Conservation (phyloP, 1,140 invertebrate genomes). For the Leucophenga varia region DNA sequence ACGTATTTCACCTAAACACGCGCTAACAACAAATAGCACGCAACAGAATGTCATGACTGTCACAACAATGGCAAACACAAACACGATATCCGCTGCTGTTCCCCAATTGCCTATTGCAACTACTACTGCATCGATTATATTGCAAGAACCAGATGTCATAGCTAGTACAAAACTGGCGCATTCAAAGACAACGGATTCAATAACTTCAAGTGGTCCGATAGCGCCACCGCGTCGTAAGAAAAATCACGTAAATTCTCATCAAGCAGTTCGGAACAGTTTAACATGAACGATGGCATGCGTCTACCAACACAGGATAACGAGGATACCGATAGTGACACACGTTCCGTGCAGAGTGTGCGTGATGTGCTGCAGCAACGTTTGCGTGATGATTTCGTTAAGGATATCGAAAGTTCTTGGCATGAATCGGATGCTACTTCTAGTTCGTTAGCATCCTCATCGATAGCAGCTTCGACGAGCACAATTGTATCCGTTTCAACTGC, state of each 20-base stretch:
- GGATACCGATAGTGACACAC: slow-evolving; percentile 49
- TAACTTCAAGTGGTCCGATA: slow-evolving; percentile 61
- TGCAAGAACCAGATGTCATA: slow-evolving; percentile 90
- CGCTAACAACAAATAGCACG: slow-evolving; percentile 4
- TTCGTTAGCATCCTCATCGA: slow-evolving; percentile 26
- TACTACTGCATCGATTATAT: slow-evolving; percentile 33
- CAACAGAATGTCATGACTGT: too few relatives aligned
- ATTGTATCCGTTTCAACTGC: slow-evolving; percentile 46
- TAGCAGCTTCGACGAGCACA: slow-evolving; percentile 36
- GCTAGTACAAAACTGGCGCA: slow-evolving; percentile 81
- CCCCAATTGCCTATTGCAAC: slow-evolving; percentile 1
- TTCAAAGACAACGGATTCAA: slow-evolving; percentile 55
- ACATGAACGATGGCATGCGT: slow-evolving; percentile 37
- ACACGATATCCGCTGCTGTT: slow-evolving; percentile 1
- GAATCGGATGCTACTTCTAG: slow-evolving; percentile 35
- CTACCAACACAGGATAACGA: slow-evolving; percentile 34
- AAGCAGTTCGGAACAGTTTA: slow-evolving; percentile 55
- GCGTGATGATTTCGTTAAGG: slow-evolving; percentile 44
- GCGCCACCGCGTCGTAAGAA: slow-evolving; percentile 83
- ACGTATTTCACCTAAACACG: slow-evolving; percentile 26
- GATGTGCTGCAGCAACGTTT: slow-evolving; percentile 50
- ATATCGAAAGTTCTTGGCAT: slow-evolving; percentile 46
- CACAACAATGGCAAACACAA: too few relatives aligned
- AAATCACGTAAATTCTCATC: slow-evolving; percentile 62
- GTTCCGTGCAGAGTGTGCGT: slow-evolving; percentile 48